Base-by-base conservation (phyloP, 2,113 vertebrate species). In the Symphodus melops region DNA sequence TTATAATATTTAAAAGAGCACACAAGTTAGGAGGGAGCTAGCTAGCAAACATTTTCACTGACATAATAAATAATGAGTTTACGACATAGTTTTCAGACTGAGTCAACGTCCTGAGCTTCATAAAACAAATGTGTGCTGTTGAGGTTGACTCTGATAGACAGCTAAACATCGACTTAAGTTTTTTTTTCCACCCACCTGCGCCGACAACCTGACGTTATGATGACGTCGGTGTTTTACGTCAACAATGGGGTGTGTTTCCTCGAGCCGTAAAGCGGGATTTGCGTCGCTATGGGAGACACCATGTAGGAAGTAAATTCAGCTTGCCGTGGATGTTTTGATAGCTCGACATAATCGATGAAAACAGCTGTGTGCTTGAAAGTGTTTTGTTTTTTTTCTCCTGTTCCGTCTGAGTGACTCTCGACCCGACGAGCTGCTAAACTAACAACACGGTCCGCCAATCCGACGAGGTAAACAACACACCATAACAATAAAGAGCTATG, bases 291-390 rank as follows among this genome's bases (percentile, higher is more conserved):
- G 23, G 86, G 91, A 81, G 60, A 93, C 85, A 42, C 36, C 37
- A 87, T 86, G 72, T 71, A 89, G 94, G 93, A 95, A 94, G 94
- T 93, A 59, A 80, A 83, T 88, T 86, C 59, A 25, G 79, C 49
- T 28, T 23, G n/a, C 3, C 36, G 39, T 52, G 72, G 19, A 76
- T 77, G 79, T 86, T 89, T 86, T 86, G 73, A 73, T 44, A 82
- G 55, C 41, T 68, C 54, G 41, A 21, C 36, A 7, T 20, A 13
- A 21, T 21, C 21, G 37, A 25, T 57, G 13, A 21, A 52, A 39
- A 23, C 4, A 9, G 0, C 10, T 9, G 3, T 9, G 0, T n/a
- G 36, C 3, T 0, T 8, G 2, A 3, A 9, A 14, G 0, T 16
- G 6, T 2, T 33, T 16, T 10, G 46, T 17, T 14, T 4, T 0